Evolutionary conservation across 2,888 invertebrate species (phyloP).

Genomic region (Habrosyne pyritoides): DNA sequence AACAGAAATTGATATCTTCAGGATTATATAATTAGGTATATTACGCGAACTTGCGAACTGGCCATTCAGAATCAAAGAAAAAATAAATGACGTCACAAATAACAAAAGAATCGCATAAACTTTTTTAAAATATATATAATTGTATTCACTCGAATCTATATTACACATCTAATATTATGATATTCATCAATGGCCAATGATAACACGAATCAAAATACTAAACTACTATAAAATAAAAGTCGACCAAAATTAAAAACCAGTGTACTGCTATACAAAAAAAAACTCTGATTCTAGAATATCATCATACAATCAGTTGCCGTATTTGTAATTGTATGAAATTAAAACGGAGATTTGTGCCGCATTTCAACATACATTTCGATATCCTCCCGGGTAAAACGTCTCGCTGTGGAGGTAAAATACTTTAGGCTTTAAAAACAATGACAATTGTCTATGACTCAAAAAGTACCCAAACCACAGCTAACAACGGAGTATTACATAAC

Average conservation of each 20-base stretch:
- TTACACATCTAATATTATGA: constrained; percentile 77
- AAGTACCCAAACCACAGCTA: constrained; percentile 29
- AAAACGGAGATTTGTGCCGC: constrained; percentile 52
- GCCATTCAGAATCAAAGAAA: constrained; percentile 42
- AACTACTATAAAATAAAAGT: constrained; percentile 58
- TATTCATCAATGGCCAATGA: constrained; percentile 71
- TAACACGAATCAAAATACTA: constrained; percentile 62
- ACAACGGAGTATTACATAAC: constrained; percentile 31
- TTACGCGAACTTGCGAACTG: constrained; percentile 25
- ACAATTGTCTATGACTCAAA: constrained; percentile 7
- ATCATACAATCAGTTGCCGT: constrained; percentile 7
- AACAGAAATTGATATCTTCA: constrained; percentile 16
- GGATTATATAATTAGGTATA: constrained; percentile 11
- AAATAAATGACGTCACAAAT: constrained; percentile 52
- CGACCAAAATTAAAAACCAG: constrained; percentile 50
- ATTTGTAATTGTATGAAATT: constrained; percentile 13
- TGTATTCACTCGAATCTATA: constrained; percentile 68
- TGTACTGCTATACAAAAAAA: constrained; percentile 54
- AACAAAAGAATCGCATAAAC: constrained; percentile 46
- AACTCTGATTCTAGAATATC: constrained; percentile 9
- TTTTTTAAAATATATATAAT: constrained; percentile 53
- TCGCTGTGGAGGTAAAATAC: constrained; percentile 25
- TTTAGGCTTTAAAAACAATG: constrained; percentile 9
- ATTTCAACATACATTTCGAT: not conserved
- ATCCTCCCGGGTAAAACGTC: not conserved